A percentile compares a stretch with the other conserved stretches of the same genome.
phyloP scores from a whole-genome alignment of 2,797 vertebrate species.

The Lacerta bilineata region DNA sequence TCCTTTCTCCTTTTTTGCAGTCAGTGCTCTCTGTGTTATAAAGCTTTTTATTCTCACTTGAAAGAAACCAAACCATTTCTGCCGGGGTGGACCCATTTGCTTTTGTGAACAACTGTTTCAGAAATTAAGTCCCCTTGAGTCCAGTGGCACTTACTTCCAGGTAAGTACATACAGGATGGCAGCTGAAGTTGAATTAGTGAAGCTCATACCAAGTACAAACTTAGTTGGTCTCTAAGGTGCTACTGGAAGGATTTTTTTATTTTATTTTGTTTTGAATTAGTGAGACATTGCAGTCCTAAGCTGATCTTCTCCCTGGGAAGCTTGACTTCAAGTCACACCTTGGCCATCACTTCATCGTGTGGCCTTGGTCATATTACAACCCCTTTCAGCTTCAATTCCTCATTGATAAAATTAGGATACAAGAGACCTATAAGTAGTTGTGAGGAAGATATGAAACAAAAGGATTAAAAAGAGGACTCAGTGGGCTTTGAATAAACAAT shows the following conservation, averaged over 20 bases:
- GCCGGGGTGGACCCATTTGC: too few relatives aligned
- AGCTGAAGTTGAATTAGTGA: not conserved
- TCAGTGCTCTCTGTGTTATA: too few relatives aligned
- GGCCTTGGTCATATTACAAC: not conserved
- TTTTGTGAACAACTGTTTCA: too few relatives aligned
- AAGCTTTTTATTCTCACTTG: too few relatives aligned
- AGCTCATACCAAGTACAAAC: too few relatives aligned
- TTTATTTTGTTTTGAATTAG: not conserved
- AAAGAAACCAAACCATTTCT: too few relatives aligned
- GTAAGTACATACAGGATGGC: not conserved
- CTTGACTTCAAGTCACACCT: not conserved
- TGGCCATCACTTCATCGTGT: not conserved
- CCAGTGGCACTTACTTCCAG: not conserved
- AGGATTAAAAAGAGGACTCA: not conserved
- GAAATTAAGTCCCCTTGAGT: too few relatives aligned
- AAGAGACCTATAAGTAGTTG: not conserved
- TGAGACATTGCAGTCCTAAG: not conserved
- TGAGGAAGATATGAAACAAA: slow-evolving; percentile 25
- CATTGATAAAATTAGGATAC: not conserved
- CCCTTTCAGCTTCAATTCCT: not conserved
- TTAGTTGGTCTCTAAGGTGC: too few relatives aligned
- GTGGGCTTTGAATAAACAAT: not conserved
- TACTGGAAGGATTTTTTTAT: too few relatives aligned
- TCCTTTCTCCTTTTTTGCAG: too few relatives aligned
- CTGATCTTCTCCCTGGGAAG: not conserved